phyloP scores from a whole-genome alignment of 2,113 vertebrate species.

The Stomatorhinus ivindoensis region DNA sequence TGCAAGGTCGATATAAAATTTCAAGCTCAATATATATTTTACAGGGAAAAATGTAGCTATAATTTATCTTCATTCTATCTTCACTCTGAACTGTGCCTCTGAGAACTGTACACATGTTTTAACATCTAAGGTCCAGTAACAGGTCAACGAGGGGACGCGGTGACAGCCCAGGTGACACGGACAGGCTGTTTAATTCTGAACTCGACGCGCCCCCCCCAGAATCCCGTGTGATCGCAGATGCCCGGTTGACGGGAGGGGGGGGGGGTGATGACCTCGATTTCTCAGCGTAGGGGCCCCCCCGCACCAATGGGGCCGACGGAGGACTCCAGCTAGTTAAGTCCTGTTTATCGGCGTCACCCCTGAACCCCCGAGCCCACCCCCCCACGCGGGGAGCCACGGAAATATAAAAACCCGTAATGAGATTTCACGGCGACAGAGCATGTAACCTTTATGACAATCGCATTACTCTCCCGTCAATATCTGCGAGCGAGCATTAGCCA shows the following conservation, averaged over 20 bases:
- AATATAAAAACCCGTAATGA: slow-evolving; percentile 9
- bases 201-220: background rate
- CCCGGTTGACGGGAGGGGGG: background rate
- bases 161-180: background rate
- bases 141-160: background rate
- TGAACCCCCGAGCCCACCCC: too few species aligned
- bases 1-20: background rate
- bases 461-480: background rate
- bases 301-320: background rate
- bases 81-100: background rate
- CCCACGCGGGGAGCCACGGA: background rate
- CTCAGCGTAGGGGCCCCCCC: too few species aligned
- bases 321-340: background rate
- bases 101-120: background rate
- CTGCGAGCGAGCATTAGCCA: background rate
- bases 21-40: background rate
- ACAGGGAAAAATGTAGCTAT: background rate
- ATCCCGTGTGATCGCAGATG: background rate
- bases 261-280: background rate
- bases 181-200: background rate
- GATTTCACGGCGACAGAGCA: background rate
- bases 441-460: slow-evolving; percentile 1
- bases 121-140: background rate
- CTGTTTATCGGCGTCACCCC: background rate
- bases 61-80: background rate